Conservation (phyloP, 30 jellyfish, hydroid and myxozoan species). For the Morbakka virulenta region DNA sequence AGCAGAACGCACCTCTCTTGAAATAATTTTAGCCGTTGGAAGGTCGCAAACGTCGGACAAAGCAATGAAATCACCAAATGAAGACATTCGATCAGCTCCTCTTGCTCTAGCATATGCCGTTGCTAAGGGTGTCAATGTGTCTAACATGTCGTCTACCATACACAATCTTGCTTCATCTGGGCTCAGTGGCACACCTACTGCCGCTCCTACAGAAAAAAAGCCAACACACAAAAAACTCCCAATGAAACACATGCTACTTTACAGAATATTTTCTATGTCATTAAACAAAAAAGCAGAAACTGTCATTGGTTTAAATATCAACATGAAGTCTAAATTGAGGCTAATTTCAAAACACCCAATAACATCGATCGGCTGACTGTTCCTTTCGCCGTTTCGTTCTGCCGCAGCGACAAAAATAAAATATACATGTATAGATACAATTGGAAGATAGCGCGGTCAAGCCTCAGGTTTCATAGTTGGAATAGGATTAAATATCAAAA, state of each 20-base stretch:
- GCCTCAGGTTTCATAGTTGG: too few species aligned
- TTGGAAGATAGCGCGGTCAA: too few species aligned
- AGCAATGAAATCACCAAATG: slow-evolving; percentile 94
- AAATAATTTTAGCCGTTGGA: slow-evolving; percentile 77
- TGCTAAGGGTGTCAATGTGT: slow-evolving; percentile 69
- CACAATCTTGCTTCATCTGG: slow-evolving; percentile 81
- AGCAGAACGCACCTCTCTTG: slow-evolving; percentile 73
- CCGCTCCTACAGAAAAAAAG: too few species aligned
- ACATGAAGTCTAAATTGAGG: too few species aligned
- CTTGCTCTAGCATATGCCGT: slow-evolving; percentile 93
- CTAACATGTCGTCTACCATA: slow-evolving; percentile 82
- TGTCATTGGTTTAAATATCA: too few species aligned
- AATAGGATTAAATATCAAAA: too few species aligned
- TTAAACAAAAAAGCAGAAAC: background rate
- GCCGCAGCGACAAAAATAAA: too few species aligned
- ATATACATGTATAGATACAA: too few species aligned
- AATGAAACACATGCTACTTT: background rate
- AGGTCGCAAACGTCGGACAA: slow-evolving; percentile 87
- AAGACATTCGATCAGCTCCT: slow-evolving; percentile 95
- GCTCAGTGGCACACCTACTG: slow-evolving; percentile 88
- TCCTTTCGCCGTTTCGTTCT: too few species aligned
- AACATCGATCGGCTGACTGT: too few species aligned
- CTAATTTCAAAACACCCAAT: too few species aligned
- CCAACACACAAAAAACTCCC: too few species aligned
- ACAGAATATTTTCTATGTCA: background rate